phyloP scores from a whole-genome alignment of 2,888 invertebrate genomes.

The Drosophila algonquin region DNA sequence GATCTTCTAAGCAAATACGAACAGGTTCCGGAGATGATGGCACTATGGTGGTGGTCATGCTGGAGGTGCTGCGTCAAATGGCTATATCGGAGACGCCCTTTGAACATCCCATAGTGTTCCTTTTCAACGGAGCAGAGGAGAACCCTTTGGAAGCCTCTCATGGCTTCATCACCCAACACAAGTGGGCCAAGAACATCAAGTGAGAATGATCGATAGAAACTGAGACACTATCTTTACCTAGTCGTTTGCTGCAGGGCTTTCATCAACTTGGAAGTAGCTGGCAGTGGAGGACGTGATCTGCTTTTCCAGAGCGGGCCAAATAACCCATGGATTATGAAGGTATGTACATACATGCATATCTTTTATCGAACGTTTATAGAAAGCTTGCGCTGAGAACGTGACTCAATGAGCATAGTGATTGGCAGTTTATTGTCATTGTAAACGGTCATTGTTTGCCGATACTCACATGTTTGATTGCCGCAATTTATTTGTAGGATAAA shows the following conservation, averaged over 20 bases:
- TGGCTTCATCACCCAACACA: conserved; percentile 86
- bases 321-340: conserved; percentile 88
- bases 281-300: conserved; percentile 94
- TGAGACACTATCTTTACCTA: too few relatives aligned
- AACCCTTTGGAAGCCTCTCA: conserved; percentile 88
- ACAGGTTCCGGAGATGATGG: conserved; percentile 87
- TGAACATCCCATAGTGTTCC: conserved; percentile 86
- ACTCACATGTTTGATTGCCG: conserved; percentile 7
- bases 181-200: conserved; percentile 44
- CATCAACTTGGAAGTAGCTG: conserved; percentile 95
- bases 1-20: not conserved
- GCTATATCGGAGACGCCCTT: conserved; percentile 83
- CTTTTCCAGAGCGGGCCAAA: conserved; percentile 94
- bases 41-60: conserved; percentile 87
- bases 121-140: conserved; percentile 89
- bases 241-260: conserved; percentile 85
- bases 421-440: conserved; percentile 18
- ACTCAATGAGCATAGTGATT: not conserved
- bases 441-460: conserved; percentile 1
- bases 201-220: too few relatives aligned
- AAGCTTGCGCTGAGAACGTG: not conserved
- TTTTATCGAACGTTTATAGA: not conserved
- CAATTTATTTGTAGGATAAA: conserved; percentile 7
- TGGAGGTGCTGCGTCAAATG: conserved; percentile 85
- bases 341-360: conserved; percentile 57